phyloP scores from a whole-genome alignment of 1,140 invertebrate genomes.

The Leptonema lineaticorne region DNA sequence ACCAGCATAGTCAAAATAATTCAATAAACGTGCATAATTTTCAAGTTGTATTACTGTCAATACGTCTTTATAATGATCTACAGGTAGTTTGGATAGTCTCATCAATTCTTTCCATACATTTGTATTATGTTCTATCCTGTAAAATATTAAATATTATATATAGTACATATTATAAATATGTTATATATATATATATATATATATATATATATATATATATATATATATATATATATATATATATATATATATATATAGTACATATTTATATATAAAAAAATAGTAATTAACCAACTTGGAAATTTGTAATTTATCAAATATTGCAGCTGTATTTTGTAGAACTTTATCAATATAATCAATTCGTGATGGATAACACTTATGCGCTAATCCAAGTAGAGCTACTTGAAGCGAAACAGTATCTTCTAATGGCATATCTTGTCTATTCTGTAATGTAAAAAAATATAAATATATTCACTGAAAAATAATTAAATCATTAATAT shows the following conservation, averaged over 20 bases:
- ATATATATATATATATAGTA: not conserved
- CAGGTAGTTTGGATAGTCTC: constrained; percentile 89
- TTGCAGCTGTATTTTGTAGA: constrained; percentile 84
- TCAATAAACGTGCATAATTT: constrained; percentile 82
- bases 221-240: not conserved
- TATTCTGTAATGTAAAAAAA: constrained; percentile 61
- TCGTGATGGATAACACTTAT: constrained; percentile 94
- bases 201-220: no score
- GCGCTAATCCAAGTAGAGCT: constrained; percentile 89
- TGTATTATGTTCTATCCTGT: constrained; percentile 73
- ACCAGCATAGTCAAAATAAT: constrained; percentile 88
- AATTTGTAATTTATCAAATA: constrained; percentile 71
- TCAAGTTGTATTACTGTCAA: constrained; percentile 81
- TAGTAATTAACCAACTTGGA: constrained; percentile 17
- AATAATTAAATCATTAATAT: constrained; percentile 8
- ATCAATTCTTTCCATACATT: constrained; percentile 89
- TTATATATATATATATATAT: no score
- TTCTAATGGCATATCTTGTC: constrained; percentile 92
- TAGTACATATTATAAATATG: not conserved
- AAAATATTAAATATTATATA: not conserved
- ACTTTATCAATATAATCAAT: constrained; percentile 96
- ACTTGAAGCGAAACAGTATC: constrained; percentile 96
- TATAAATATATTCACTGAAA: constrained; percentile 6
- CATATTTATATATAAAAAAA: constrained; percentile 23
- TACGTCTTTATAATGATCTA: constrained; percentile 93